A percentile compares a stretch with the other conserved stretches of the same genome.
Conservation (phyloP, 2,888 invertebrate species). For the Scaptomyza reducta region DNA sequence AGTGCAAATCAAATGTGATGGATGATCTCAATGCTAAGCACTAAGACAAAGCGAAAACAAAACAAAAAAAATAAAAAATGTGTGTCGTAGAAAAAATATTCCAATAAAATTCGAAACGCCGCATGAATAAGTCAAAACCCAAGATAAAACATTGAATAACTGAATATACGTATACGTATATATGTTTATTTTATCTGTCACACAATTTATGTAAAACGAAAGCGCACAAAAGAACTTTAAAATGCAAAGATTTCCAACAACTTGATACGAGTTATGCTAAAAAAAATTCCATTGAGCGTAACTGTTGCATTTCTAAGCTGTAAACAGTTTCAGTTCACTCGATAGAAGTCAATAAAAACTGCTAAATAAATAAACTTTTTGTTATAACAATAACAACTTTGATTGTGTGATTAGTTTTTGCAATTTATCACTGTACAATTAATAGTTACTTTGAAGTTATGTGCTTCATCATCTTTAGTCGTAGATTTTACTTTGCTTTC, state of each 20-base stretch:
- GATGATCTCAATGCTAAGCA: conserved; percentile 62
- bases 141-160: conserved; percentile 7
- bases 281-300: conserved; percentile 4
- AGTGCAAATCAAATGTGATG: conserved; percentile 69
- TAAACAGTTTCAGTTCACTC: background rate
- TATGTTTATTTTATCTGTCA: background rate
- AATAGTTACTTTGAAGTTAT: background rate
- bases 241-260: background rate
- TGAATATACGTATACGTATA: background rate
- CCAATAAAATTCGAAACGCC: conserved; percentile 33
- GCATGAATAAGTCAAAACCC: conserved; percentile 22
- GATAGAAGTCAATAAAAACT: background rate
- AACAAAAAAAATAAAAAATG: background rate
- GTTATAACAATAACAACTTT: background rate
- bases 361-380: background rate
- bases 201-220: background rate
- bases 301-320: background rate
- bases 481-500: background rate
- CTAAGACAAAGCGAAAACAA: conserved; percentile 1
- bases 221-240: background rate
- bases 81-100: background rate
- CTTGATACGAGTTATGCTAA: background rate
- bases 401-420: background rate
- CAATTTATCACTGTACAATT: no score
- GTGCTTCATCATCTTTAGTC: background rate